Percentiles rank a stretch among this genome's conserved stretches.
Evolutionary conservation across 35 echinoderm and acorn worm genomes (phyloP).

Genomic region (Apostichopus parvimensis): DNA sequence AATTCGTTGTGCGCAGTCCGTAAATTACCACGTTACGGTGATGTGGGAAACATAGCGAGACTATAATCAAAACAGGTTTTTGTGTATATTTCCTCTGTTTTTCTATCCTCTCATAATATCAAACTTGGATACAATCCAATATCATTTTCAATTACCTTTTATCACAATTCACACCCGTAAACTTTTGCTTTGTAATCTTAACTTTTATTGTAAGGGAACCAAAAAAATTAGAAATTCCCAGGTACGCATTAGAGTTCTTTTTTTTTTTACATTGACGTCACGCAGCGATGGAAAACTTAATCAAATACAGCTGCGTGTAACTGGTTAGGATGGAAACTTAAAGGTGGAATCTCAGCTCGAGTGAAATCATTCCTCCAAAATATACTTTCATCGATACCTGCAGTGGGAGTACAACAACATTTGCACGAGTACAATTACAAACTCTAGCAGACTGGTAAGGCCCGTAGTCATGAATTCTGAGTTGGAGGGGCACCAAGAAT

Average conservation of each 20-base stretch:
- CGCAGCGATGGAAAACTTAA: not conserved
- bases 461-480: too few species aligned
- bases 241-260: not conserved
- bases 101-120: not conserved
- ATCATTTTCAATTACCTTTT: not conserved
- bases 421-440: too few species aligned
- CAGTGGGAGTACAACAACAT: too few species aligned
- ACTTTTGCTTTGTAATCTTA: not conserved
- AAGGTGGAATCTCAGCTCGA: too few species aligned
- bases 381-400: too few species aligned
- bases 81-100: not conserved
- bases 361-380: too few species aligned
- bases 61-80: not conserved
- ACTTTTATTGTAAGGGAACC: not conserved
- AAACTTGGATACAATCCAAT: not conserved
- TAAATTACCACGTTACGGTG: not conserved
- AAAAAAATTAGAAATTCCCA: not conserved
- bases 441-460: too few species aligned
- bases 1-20: not conserved
- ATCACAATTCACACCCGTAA: not conserved
- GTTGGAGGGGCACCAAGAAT: too few species aligned
- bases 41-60: not conserved
- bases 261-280: not conserved
- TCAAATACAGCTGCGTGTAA: not conserved
- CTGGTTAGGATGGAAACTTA: too few species aligned